A percentile compares a stretch with the other conserved stretches of the same genome.
phyloP scores from a whole-genome alignment of 2,113 vertebrate species.

The Anhinga rufa region DNA sequence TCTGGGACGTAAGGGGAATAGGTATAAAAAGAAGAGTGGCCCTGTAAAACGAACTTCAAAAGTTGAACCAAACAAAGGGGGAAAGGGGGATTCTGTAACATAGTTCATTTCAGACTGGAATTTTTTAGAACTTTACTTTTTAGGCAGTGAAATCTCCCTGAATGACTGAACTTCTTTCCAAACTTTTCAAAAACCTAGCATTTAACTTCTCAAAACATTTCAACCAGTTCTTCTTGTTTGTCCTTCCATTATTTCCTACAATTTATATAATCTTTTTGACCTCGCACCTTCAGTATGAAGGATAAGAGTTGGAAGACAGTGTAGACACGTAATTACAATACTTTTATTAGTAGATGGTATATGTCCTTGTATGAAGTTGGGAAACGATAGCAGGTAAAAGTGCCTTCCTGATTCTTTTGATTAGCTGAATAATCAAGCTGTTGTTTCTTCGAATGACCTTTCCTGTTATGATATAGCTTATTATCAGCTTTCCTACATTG shows the following conservation, averaged over 20 bases:
- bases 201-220: background rate
- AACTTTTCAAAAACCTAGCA: background rate
- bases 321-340: background rate
- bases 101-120: rapidly evolving
- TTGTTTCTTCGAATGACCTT: slow-evolving; percentile 37
- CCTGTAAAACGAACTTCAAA: background rate
- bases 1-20: background rate
- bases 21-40: background rate
- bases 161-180: background rate
- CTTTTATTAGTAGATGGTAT: background rate
- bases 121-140: background rate
- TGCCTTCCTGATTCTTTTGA: slow-evolving; percentile 23
- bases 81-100: background rate
- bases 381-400: background rate
- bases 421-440: slow-evolving; percentile 59
- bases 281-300: background rate
- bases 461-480: slow-evolving; percentile 9
- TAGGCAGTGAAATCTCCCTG: background rate
- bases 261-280: background rate
- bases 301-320: background rate
- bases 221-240: background rate
- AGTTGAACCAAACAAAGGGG: background rate
- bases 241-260: background rate
- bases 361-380: background rate
- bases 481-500: background rate